Evolutionary conservation across 1,140 invertebrate genomes (phyloP), one percentile per base, ranked within the genome.

Genomic region (Drosophila hydei): DNA sequence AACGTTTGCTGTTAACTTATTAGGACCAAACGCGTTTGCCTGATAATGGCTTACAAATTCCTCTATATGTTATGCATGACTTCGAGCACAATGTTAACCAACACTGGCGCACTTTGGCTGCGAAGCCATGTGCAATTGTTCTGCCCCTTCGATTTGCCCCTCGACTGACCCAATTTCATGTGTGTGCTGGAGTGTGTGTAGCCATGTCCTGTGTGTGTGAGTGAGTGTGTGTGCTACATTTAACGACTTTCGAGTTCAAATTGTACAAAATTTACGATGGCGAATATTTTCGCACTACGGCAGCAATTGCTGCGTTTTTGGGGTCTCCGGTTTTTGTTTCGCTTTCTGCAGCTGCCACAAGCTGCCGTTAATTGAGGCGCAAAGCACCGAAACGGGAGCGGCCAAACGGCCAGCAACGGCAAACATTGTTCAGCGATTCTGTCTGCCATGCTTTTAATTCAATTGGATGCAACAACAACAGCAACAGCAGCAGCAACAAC

Each of bases 171-270:
- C 81, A 88, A 77, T 87, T 87, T 78, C 65, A 71, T 52, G 68
- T 70, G 72, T 77, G 19, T 61, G 59, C 54, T 38, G 65, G 63
- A 25, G 59, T 51, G 23, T 45, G 23, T 21, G 12, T 21, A 9
- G 40, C 25, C 40, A 52, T 19, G 67, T 16, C 14, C 51, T 36
- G 42, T 77, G 19, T 61, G 59, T 61, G 47, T 73, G 63, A 33
- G 59, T 51, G 21, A 33, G 23, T 21, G 3, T 33, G 8, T 79
- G 65, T 85, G 81, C 77, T 81, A 88, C 83, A 87, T 88, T 81
- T 88, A 87, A 87, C 81, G 81, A 87, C 81, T 88, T 87, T 81
- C 81, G 81, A 87, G 81, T 78, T 87, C 81, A 87, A 87, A 87
- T 88, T 87, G 83, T 87, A 72, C 81, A 78, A 81, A 87, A 87